Evolutionary conservation across 1,140 invertebrate genomes (phyloP), one percentile per base, ranked within the genome.

Genomic region (Sarcophaga bullata): DNA sequence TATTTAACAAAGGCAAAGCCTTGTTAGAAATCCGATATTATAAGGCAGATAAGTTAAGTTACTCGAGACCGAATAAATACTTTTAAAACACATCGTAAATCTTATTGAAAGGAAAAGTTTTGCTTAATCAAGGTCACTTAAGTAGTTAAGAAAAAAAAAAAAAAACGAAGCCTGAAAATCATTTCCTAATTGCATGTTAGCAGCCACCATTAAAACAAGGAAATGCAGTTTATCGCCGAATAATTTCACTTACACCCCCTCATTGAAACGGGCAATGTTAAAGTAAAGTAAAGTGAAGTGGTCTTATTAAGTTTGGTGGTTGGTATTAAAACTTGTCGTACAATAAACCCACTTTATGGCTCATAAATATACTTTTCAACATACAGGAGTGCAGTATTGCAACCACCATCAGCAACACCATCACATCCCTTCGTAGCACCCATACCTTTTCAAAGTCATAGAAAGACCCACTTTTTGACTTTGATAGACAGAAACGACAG

Each of bases 311-410:
- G 17, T 6, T n/a, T 4, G 58, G 58, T 52, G 50, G 50, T 52
- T 37, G 50, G 50, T 6, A 52, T 10, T 52, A 37, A 37, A 37
- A 13, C 9, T n/a, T 62, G n/a, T 58, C 15, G 11, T 68, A 68
- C 62, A 68, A 68, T 19, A 68, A 68, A 68, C 62, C 62, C 62
- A 68, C 62, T 68, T 68, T 68, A 68, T 68, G 62, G 62, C 9
- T 19, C 62, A 68, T 68, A 68, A 68, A 68, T 68, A 68, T 52
- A 68, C 62, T n/a, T 17, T n/a, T 62, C 8, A 13, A 62, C n/a
- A 62, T 5, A 17, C 58, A 68, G 3, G 9, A 68, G n/a, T 10
- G 54, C 54, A n/a, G 10, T n/a, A 58, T 58, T n/a, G 54, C 54
- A 58, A 58, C 54, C 25, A 58, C 13, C 54, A 58, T 58, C n/a